Evolutionary conservation across 2,888 invertebrate genomes (phyloP), one percentile per base, ranked within the genome.

Genomic region (Oligia fasciuncula): DNA sequence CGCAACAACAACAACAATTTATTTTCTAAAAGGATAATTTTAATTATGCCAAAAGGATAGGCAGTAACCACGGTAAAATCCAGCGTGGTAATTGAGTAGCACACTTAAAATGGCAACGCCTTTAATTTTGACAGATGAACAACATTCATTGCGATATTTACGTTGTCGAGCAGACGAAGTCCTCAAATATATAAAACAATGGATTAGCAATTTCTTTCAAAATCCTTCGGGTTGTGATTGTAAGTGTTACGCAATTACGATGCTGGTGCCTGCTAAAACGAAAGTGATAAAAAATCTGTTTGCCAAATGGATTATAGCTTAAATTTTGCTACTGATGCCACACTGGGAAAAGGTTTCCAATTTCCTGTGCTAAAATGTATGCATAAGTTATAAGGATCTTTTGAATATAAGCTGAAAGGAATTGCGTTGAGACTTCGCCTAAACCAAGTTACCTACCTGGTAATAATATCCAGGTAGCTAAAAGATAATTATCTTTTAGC

Each of bases 381-480:
- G 13, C 35, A 57, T 66, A 49, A 11, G 67, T 77, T 23, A 76
- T 51, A 23, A 29, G 23, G 60, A 60, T n/a, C 43, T 17, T 43
- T 60, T 60, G 4, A 29, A 76, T 0, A 1, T 0, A 76, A n/a
- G 4, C 17, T 23, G 46, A 29, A 60, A 40, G 14, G n/a, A 51
- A 65, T 19, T 8, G 5, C 35, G 19, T 57, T 49, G n/a, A 40
- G 9, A 40, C 17, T 6, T 69, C 9, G n/a, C 9, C 13, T 23
- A 3, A n/a, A 57, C 57, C 8, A 35, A 65, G 23, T 40, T 35
- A n/a, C 43, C 19, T 9, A 49, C 14, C 23, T 75, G 14, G 14
- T 66, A 65, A 68, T 65, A 80, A 54, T 67, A 54, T 43, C 29
- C 63, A 80, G 66, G 70, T 80, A 81, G 66, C 81, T 51, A 70